phyloP scores from a whole-genome alignment of 1,140 invertebrate species.

The Pteromalus puparum region DNA sequence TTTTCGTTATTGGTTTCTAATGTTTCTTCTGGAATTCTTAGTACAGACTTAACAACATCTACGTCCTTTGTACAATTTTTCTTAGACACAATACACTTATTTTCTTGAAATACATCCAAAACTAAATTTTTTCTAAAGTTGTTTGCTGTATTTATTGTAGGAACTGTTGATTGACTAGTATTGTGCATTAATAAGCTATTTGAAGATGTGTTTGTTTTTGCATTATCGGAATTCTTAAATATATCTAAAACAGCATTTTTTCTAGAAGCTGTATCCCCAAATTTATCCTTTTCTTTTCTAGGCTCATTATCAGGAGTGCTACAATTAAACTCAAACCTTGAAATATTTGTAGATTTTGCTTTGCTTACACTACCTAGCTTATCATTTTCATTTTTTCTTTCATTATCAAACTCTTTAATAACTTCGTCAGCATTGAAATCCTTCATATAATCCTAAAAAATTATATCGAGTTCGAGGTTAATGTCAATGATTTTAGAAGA shows the following conservation, averaged over 20 bases:
- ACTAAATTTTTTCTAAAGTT: not conserved
- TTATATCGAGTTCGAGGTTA: not conserved
- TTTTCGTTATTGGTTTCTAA: not conserved
- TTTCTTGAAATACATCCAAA: constrained; percentile 17
- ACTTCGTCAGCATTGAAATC: constrained; percentile 49
- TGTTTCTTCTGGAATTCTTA: not conserved
- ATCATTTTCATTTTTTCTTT: constrained; percentile 27
- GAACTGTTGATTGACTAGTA: not conserved
- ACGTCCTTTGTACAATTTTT: not conserved
- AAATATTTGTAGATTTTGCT: not conserved
- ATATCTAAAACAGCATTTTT: constrained; percentile 46
- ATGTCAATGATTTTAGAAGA: constrained; percentile 19
- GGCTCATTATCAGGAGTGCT: not conserved
- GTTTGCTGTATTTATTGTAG: not conserved
- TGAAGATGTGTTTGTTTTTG: not conserved
- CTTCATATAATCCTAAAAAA: constrained; percentile 58
- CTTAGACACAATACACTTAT: not conserved
- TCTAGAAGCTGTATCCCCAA: constrained; percentile 10
- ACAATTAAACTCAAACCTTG: not conserved
- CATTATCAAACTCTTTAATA: constrained; percentile 21
- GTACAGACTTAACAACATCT: constrained; percentile 5
- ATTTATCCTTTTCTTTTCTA: constrained; percentile 11
- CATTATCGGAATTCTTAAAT: not conserved
- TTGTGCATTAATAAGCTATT: not conserved
- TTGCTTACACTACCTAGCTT: not conserved